Conservation (phyloP, 37 sponge, comb jelly and placozoan species). For the Haliclona indistincta region DNA sequence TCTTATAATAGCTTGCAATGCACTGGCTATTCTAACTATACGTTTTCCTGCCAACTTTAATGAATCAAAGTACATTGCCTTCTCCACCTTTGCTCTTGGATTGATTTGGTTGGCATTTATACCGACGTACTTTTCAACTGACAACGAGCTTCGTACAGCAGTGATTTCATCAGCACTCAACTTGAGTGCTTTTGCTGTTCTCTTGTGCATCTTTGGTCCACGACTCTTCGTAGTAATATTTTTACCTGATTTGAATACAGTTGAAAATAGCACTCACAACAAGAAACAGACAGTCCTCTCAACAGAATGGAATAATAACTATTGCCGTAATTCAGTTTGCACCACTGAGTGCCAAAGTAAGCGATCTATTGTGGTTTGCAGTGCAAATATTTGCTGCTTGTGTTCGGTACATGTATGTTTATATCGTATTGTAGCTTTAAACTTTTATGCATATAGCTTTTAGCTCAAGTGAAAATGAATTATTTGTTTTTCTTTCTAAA, state of each 20-base stretch:
- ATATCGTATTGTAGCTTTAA: too few species aligned
- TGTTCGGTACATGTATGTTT: not conserved
- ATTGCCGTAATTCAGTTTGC: too few species aligned
- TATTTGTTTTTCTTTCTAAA: too few species aligned
- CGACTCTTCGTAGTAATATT: slow-evolving; percentile 66
- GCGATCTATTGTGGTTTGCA: not conserved
- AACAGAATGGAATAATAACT: too few species aligned
- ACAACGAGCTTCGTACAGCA: slow-evolving; percentile 42
- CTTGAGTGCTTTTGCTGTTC: slow-evolving; percentile 54
- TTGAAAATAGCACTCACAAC: not conserved
- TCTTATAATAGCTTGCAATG: slow-evolving; percentile 51
- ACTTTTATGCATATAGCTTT: too few species aligned
- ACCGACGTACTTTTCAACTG: slow-evolving; percentile 43
- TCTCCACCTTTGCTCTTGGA: slow-evolving; percentile 56
- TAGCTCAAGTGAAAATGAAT: too few species aligned
- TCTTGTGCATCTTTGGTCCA: slow-evolving; percentile 55
- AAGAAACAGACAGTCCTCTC: not conserved
- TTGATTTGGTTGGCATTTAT: slow-evolving; percentile 71
- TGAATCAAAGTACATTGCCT: slow-evolving; percentile 70
- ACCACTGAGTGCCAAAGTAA: not conserved
- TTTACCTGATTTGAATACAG: slow-evolving; percentile 23
- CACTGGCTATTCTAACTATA: slow-evolving; percentile 62
- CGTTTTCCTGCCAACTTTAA: slow-evolving; percentile 81
- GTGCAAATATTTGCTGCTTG: too few species aligned
- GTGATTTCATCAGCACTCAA: slow-evolving; percentile 45